Percentiles rank a stretch among this genome's conserved stretches.
These are phyloP conservation scores for Mechanitis messenoides DNA, from an alignment of 2,888 invertebrate species.

Conservation along the genomic window DNA sequence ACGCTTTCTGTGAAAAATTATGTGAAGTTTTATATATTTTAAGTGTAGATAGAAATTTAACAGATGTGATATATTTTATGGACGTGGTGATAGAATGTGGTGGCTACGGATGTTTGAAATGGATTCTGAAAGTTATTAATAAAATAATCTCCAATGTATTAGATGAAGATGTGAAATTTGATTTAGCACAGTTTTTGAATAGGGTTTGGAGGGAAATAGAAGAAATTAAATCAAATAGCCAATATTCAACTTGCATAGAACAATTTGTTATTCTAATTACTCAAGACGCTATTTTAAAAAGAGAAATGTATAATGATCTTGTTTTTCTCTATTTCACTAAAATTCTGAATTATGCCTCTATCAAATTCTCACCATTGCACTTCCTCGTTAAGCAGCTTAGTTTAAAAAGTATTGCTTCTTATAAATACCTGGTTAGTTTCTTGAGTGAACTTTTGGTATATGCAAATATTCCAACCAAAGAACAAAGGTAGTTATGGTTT, in stretches of 20 bases:
- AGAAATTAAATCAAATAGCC: slow-evolving; percentile 63
- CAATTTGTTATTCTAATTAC: slow-evolving; percentile 58
- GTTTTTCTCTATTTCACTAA: slow-evolving; percentile 51
- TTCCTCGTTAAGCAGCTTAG: slow-evolving; percentile 48
- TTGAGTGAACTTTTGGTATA: slow-evolving; percentile 67
- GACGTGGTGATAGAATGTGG: slow-evolving; percentile 62
- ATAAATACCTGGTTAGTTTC: slow-evolving; percentile 52
- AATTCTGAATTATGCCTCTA: slow-evolving; percentile 55
- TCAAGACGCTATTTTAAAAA: slow-evolving; percentile 44
- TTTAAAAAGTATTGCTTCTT: slow-evolving; percentile 34
- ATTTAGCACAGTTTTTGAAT: slow-evolving; percentile 48
- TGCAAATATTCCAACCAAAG: slow-evolving; percentile 70
- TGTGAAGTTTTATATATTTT: slow-evolving; percentile 48
- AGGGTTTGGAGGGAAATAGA: slow-evolving; percentile 66
- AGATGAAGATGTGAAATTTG: slow-evolving; percentile 37
- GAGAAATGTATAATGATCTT: slow-evolving; percentile 48
- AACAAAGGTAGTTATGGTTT: slow-evolving; percentile 63
- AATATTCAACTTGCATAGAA: slow-evolving; percentile 59
- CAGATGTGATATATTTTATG: slow-evolving; percentile 43
- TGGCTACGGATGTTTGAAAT: slow-evolving; percentile 64
- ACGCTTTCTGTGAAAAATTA: slow-evolving; percentile 54
- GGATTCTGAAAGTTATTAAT: slow-evolving; percentile 57
- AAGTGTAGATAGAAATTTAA: slow-evolving; percentile 32
- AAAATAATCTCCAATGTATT: slow-evolving; percentile 42
- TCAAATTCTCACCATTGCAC: slow-evolving; percentile 53